Conservation (phyloP, 2,888 invertebrate genomes). For the Mellilla xanthometata region DNA sequence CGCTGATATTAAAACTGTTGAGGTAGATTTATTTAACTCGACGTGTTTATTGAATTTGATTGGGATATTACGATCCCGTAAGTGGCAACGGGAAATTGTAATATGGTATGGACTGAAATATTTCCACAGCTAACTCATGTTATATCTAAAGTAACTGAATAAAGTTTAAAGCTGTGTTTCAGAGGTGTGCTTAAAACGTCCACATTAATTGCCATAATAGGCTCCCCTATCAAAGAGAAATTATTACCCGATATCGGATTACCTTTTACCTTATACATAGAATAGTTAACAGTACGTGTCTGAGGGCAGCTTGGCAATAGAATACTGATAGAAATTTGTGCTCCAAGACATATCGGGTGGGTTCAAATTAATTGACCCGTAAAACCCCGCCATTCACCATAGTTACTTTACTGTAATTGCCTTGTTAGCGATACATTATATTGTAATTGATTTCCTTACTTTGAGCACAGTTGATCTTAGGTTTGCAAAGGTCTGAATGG, state of each 20-base stretch:
- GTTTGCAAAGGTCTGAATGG: constrained; percentile 13
- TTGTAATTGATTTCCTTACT: constrained; percentile 21
- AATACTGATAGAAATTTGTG: constrained; percentile 34
- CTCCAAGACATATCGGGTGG: constrained; percentile 33
- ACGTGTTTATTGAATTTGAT: constrained; percentile 5
- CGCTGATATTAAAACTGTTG: constrained; percentile 5
- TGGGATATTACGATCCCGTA: neutral
- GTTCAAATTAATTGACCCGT: constrained; percentile 37
- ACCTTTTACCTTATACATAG: constrained; percentile 30
- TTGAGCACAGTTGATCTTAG: constrained; percentile 9
- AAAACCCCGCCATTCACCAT: constrained; percentile 30
- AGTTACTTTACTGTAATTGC: constrained; percentile 31
- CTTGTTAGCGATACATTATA: constrained; percentile 33
- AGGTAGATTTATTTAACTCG: constrained; percentile 7
- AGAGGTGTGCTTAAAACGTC: constrained; percentile 20
- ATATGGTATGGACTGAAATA: neutral
- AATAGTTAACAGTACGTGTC: constrained; percentile 34
- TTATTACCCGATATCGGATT: constrained; percentile 33
- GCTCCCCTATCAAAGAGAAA: constrained; percentile 22
- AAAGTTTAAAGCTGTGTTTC: constrained; percentile 1
- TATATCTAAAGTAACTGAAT: no score
- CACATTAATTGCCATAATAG: constrained; percentile 28
- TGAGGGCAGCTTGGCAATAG: constrained; percentile 28
- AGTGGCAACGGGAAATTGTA: neutral
- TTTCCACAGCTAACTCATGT: neutral